A percentile compares a stretch with the other conserved stretches of the same genome.
Evolutionary conservation across 2,888 invertebrate species (phyloP).

Genomic region (Liodrosophila aerea): DNA sequence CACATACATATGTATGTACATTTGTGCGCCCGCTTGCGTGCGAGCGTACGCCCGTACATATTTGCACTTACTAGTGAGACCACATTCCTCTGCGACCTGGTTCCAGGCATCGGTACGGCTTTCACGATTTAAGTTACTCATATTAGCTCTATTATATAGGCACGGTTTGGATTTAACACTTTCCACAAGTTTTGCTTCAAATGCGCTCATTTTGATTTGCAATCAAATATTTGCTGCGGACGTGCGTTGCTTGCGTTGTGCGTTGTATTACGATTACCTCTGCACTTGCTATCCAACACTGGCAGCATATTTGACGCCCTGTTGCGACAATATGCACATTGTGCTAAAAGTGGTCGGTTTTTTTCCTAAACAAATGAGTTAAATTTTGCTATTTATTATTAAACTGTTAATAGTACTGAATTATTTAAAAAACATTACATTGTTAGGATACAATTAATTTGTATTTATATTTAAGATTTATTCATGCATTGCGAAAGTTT

Average conservation of each 20-base stretch:
- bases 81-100: conserved; percentile 27
- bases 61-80: conserved; percentile 28
- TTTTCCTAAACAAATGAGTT: too few species aligned
- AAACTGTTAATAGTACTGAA: too few species aligned
- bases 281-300: too few species aligned
- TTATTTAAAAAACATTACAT: too few species aligned
- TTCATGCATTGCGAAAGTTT: too few species aligned
- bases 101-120: conserved; percentile 32
- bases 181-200: conserved; percentile 23
- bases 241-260: conserved; percentile 12
- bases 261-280: too few species aligned
- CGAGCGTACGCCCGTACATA: not conserved
- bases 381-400: too few species aligned
- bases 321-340: too few species aligned
- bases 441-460: too few species aligned
- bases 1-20: not conserved
- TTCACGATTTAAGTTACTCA: conserved; percentile 20
- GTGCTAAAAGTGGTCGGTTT: too few species aligned
- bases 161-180: conserved; percentile 31
- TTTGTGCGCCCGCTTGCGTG: not conserved
- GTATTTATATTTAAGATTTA: too few species aligned
- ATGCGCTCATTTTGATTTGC: conserved; percentile 15
- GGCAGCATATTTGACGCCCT: too few species aligned
- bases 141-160: conserved; percentile 30
- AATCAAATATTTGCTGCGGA: conserved; percentile 15